Percentiles rank a stretch among this genome's conserved stretches.
phyloP scores from a whole-genome alignment of 2,797 vertebrate species.

The Gallinago stenura region DNA sequence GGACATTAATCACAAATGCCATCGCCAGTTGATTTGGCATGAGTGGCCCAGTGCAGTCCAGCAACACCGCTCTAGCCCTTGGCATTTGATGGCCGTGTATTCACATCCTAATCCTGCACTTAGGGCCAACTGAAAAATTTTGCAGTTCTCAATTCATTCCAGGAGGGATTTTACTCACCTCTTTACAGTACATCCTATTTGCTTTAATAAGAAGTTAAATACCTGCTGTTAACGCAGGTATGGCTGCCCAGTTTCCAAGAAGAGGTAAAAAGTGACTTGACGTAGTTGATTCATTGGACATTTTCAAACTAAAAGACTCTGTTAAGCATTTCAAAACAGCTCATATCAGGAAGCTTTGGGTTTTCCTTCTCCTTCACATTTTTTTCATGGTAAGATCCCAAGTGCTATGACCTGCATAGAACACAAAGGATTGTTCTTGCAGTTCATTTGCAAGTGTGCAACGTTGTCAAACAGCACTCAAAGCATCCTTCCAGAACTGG shows the following conservation, averaged over 20 bases:
- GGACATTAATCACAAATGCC: neutral
- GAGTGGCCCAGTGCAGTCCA: neutral
- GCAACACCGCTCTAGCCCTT: neutral
- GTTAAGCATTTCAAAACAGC: neutral
- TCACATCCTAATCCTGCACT: neutral
- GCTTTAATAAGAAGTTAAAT: neutral
- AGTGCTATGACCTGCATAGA: neutral
- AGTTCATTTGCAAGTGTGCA: neutral
- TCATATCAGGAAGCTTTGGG: neutral
- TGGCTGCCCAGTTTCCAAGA: neutral
- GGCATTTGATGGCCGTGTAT: accelerated
- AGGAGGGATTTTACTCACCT: neutral
- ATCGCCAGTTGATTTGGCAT: neutral
- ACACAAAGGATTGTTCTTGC: neutral
- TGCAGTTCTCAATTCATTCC: neutral
- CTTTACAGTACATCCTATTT: neutral
- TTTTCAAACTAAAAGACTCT: neutral
- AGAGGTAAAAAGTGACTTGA: neutral
- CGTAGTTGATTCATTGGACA: accelerated
- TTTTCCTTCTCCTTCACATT: neutral
- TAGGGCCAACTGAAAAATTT: neutral
- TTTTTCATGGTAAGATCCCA: neutral
- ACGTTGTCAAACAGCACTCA: neutral
- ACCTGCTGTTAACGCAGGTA: neutral
- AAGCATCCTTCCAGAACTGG: neutral